phyloP scores from a whole-genome alignment of 1,140 invertebrate species.

The Vollenhovia emeryi region DNA sequence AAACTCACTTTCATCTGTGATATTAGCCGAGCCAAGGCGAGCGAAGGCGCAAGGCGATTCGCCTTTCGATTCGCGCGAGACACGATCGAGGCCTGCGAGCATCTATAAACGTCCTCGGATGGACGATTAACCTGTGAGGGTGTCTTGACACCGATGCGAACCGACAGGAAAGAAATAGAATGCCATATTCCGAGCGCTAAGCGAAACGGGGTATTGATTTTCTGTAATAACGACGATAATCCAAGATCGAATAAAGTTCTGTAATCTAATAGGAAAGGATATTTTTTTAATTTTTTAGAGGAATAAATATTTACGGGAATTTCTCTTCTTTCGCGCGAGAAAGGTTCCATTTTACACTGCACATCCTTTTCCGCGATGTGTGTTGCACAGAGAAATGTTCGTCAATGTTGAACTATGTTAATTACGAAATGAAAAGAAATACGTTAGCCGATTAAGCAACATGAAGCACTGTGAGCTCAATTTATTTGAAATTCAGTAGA shows the following conservation, averaged over 20 bases:
- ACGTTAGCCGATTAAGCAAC: neutral
- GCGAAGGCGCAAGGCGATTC: slow-evolving; percentile 17
- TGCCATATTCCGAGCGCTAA: neutral
- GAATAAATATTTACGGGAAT: neutral
- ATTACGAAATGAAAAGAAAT: neutral
- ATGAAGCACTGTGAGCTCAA: neutral
- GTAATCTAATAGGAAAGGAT: neutral
- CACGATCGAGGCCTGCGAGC: slow-evolving; percentile 14
- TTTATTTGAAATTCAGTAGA: neutral
- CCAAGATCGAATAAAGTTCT: neutral
- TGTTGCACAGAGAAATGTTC: neutral
- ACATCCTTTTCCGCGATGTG: neutral
- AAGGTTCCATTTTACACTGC: neutral
- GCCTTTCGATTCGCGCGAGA: slow-evolving; percentile 49
- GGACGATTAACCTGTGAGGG: slow-evolving; percentile 28
- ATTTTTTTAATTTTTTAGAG: neutral
- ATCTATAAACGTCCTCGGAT: slow-evolving; percentile 32
- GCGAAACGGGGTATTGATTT: neutral
- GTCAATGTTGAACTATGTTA: neutral
- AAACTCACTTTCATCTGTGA: slow-evolving; percentile 58
- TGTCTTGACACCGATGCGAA: slow-evolving; percentile 27
- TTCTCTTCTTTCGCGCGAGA: neutral
- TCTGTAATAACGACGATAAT: neutral
- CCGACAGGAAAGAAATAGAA: slow-evolving; percentile 9
- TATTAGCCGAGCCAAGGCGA: slow-evolving; percentile 51